Evolutionary conservation across 2,888 invertebrate genomes (phyloP).

Genomic region (Argyresthia goedartella): DNA sequence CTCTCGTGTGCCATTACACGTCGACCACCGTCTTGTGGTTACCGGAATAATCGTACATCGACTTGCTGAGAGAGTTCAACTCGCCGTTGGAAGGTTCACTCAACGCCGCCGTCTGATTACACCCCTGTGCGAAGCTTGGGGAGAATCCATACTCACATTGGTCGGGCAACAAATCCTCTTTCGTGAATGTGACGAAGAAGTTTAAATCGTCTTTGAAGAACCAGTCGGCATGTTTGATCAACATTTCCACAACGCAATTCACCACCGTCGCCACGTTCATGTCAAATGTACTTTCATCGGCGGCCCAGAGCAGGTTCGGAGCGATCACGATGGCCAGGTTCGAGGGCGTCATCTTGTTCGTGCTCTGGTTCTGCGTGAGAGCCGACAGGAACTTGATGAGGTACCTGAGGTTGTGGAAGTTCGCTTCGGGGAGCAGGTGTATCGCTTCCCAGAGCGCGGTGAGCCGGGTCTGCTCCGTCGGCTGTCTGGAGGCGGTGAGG

Average conservation of each 20-base stretch:
- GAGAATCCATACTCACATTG: constrained; percentile 58
- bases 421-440: constrained; percentile 82
- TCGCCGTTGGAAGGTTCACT: constrained; percentile 49
- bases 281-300: constrained; percentile 76
- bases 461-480: constrained; percentile 71
- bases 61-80: constrained; percentile 48
- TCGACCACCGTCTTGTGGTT: constrained; percentile 28
- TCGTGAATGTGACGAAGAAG: constrained; percentile 75
- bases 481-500: constrained; percentile 76
- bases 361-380: constrained; percentile 84
- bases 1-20: no score
- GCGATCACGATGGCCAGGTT: constrained; percentile 98
- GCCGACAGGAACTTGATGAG: constrained; percentile 92
- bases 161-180: constrained; percentile 69
- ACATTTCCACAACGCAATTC: constrained; percentile 86
- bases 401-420: constrained; percentile 88
- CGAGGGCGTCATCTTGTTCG: constrained; percentile 97
- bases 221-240: constrained; percentile 85
- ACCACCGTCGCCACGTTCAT: constrained; percentile 87
- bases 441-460: constrained; percentile 78
- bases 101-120: constrained; percentile 51
- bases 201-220: constrained; percentile 85
- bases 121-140: constrained; percentile 46
- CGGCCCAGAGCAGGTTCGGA: constrained; percentile 92
- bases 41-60: constrained; percentile 43